Conservation (phyloP, 2,797 vertebrate genomes). For the Lagodon rhomboides region DNA sequence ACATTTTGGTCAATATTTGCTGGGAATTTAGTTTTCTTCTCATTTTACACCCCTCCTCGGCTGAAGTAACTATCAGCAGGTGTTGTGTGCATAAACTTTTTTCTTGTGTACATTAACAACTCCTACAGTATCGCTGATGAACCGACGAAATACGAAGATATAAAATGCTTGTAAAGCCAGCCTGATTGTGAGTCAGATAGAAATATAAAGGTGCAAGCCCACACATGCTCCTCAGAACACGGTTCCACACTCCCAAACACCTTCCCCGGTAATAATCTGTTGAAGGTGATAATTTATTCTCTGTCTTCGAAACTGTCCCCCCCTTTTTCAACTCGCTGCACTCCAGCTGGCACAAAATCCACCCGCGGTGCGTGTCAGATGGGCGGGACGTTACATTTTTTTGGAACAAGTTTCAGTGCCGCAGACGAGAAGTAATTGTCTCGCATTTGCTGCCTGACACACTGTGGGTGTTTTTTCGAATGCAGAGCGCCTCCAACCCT, state of each 20-base stretch:
- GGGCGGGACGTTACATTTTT: slow-evolving; percentile 61
- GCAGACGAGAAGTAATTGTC: slow-evolving; percentile 69
- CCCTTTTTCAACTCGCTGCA: slow-evolving; percentile 36
- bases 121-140: slow-evolving; percentile 14
- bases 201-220: slow-evolving; percentile 57
- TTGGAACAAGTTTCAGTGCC: slow-evolving; percentile 61
- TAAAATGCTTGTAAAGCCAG: neutral
- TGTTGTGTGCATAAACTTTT: slow-evolving; percentile 6
- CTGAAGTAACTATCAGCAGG: slow-evolving; percentile 14
- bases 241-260: slow-evolving; percentile 63
- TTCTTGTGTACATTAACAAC: slow-evolving; percentile 8
- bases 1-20: neutral
- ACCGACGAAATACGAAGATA: slow-evolving; percentile 16
- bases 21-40: neutral
- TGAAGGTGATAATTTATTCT: slow-evolving; percentile 80
- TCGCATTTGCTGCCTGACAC: slow-evolving; percentile 62
- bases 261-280: slow-evolving; percentile 71
- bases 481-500: slow-evolving; percentile 60
- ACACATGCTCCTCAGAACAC: slow-evolving; percentile 61
- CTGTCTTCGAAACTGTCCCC: slow-evolving; percentile 48
- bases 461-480: slow-evolving; percentile 63
- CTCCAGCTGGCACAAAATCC: slow-evolving; percentile 73
- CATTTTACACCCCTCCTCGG: neutral
- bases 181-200: slow-evolving; percentile 29
- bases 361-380: slow-evolving; percentile 66